Evolutionary conservation across 2,113 vertebrate species (phyloP).

Genomic region (Tachuris rubrigastra): DNA sequence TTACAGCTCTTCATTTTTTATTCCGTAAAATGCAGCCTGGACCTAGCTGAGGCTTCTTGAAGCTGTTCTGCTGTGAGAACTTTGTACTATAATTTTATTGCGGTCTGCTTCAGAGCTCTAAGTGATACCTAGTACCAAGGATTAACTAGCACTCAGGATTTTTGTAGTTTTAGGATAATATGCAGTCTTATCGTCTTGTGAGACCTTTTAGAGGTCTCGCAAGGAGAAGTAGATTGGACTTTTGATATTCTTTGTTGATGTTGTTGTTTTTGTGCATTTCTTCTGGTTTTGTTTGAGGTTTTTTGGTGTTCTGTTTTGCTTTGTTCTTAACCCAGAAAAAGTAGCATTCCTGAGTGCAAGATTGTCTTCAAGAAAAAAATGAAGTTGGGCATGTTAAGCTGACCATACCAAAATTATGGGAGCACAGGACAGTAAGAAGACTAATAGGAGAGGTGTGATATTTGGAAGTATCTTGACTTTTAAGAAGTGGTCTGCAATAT

Average conservation of each 20-base stretch:
- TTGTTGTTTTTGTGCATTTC: background rate
- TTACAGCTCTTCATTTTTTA: background rate
- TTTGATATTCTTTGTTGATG: background rate
- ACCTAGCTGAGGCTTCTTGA: background rate
- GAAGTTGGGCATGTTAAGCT: background rate
- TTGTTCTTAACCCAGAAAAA: background rate
- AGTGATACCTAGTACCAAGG: background rate
- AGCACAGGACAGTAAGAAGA: background rate
- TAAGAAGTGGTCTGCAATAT: background rate
- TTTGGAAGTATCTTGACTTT: background rate
- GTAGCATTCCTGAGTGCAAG: background rate
- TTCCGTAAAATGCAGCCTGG: background rate
- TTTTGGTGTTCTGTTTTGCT: background rate
- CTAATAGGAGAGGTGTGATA: background rate
- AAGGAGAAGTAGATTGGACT: background rate
- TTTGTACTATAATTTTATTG: background rate
- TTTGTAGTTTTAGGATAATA: background rate
- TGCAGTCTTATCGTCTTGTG: background rate
- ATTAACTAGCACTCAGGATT: background rate
- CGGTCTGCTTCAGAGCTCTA: background rate
- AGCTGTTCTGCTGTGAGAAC: background rate
- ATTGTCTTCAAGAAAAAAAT: background rate
- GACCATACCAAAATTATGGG: background rate
- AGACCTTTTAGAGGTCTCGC: background rate
- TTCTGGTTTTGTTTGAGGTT: background rate